A percentile compares a stretch with the other conserved stretches of the same genome.
Evolutionary conservation across 2,888 invertebrate species (phyloP).

Genomic region (Rotaria socialis): DNA sequence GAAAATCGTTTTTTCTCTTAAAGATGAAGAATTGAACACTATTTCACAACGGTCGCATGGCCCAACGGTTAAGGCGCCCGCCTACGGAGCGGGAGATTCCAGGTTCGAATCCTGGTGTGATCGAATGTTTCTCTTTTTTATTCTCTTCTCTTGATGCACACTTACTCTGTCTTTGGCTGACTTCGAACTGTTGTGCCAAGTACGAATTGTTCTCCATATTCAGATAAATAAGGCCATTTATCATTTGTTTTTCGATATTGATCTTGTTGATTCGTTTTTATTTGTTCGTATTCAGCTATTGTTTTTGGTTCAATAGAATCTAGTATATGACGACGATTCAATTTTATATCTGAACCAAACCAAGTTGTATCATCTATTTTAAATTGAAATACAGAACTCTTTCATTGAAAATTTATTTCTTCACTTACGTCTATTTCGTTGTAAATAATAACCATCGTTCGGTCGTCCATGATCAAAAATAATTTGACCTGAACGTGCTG

Average conservation of each 20-base stretch:
- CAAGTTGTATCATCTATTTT: slow-evolving; percentile 53
- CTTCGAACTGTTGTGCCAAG: slow-evolving; percentile 43
- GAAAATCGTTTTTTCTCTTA: too few species aligned
- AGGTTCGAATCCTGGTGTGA: slow-evolving; percentile 23
- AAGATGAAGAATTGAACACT: not conserved
- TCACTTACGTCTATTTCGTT: slow-evolving; percentile 55
- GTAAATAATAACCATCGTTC: slow-evolving; percentile 56
- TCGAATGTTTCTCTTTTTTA: not conserved
- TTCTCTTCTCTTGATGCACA: not conserved
- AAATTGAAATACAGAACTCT: too few species aligned
- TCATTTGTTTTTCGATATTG: slow-evolving; percentile 49
- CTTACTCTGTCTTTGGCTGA: not conserved
- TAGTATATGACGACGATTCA: slow-evolving; percentile 53
- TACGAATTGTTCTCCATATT: slow-evolving; percentile 54
- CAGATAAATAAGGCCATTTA: slow-evolving; percentile 54
- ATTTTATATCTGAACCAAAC: slow-evolving; percentile 53
- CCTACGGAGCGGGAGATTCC: slow-evolving; percentile 7
- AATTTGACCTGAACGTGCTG: slow-evolving; percentile 54
- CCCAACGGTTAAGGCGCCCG: slow-evolving; percentile 7
- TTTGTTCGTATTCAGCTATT: slow-evolving; percentile 51
- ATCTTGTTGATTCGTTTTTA: slow-evolving; percentile 48
- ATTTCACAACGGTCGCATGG: not conserved
- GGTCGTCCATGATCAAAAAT: slow-evolving; percentile 57
- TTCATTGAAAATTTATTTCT: too few species aligned
- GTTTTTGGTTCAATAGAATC: slow-evolving; percentile 54